These are phyloP conservation scores for Atta texana DNA, from an alignment of 1,140 invertebrate genomes.

Conservation along the genomic window DNA sequence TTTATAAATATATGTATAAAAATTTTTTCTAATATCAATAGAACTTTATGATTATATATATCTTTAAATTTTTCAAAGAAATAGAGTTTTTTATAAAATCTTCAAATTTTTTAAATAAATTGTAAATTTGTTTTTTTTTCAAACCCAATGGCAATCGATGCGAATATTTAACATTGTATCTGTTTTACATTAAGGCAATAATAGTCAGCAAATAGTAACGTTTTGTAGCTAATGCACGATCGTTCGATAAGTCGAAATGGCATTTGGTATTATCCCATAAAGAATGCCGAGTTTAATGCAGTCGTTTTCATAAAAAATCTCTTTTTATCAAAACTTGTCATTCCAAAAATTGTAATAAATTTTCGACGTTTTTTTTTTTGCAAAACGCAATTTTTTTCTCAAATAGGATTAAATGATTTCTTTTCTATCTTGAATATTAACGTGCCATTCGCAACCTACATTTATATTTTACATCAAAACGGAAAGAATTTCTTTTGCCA, in stretches of 20 bases:
- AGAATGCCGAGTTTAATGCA: neutral
- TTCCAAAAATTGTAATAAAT: neutral
- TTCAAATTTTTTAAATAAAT: neutral
- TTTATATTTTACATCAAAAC: neutral
- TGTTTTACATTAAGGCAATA: neutral
- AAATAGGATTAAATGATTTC: neutral
- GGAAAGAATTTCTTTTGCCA: slow-evolving; percentile 11
- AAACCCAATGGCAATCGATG: neutral
- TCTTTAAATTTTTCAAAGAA: neutral
- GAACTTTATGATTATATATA: neutral
- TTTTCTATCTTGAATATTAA: neutral
- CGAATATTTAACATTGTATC: neutral
- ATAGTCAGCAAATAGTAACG: slow-evolving; percentile 11
- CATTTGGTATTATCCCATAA: neutral
- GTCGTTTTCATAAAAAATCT: neutral
- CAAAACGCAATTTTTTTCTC: neutral
- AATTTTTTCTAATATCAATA: neutral
- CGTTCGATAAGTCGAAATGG: neutral
- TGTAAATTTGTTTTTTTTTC: neutral
- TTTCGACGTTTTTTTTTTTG: neutral
- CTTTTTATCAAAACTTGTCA: neutral
- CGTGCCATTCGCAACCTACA: neutral
- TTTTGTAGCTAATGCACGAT: slow-evolving; percentile 24
- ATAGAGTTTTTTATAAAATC: neutral
- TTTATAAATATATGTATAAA: neutral